phyloP scores from a whole-genome alignment of 2,888 invertebrate species.

The Parapristionchus giblindavisi region DNA sequence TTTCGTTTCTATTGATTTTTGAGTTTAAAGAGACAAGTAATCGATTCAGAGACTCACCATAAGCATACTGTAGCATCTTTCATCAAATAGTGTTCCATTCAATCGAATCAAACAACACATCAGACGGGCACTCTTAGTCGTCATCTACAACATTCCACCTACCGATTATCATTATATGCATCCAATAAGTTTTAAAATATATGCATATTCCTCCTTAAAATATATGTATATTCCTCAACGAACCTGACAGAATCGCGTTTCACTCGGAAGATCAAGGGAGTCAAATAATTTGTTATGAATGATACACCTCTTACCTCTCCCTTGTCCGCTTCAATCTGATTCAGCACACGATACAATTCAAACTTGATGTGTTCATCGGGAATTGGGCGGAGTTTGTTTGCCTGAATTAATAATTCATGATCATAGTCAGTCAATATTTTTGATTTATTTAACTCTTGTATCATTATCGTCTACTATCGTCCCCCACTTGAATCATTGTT shows the following conservation, averaged over 20 bases:
- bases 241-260: too few relatives aligned
- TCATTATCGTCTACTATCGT: too few relatives aligned
- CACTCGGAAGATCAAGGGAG: too few relatives aligned
- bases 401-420: neutral
- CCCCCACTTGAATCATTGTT: too few relatives aligned
- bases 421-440: neutral
- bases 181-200: too few relatives aligned
- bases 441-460: too few relatives aligned
- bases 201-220: too few relatives aligned
- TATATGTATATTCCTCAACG: too few relatives aligned
- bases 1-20: too few relatives aligned
- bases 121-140: neutral
- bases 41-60: constrained; percentile 8
- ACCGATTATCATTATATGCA: neutral
- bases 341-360: constrained; percentile 1
- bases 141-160: constrained; percentile 2
- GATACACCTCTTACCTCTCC: too few relatives aligned
- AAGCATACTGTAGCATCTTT: constrained; percentile 2
- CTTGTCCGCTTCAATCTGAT: constrained; percentile 5
- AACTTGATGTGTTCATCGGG: constrained; percentile 9
- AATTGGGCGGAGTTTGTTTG: constrained; percentile 12
- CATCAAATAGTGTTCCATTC: constrained; percentile 25
- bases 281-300: too few relatives aligned
- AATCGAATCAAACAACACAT: constrained; percentile 9
- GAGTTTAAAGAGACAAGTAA: too few relatives aligned